Percentiles rank a stretch among this genome's conserved stretches.
Evolutionary conservation across 2,797 vertebrate genomes (phyloP).

Genomic region (Mus spretus): DNA sequence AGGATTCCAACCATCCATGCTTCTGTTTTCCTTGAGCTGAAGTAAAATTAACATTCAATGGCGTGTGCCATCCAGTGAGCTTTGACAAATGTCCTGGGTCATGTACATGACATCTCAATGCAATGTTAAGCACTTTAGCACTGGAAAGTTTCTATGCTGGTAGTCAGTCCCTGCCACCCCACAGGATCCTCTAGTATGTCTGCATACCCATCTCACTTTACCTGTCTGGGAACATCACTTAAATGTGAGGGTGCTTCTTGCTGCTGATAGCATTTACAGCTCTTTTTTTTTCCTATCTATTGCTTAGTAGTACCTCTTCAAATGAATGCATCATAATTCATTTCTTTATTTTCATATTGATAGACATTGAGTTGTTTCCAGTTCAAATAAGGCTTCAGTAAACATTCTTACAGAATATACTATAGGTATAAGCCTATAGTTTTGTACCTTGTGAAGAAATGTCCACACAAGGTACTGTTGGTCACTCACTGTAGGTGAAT

Average conservation of each 20-base stretch:
- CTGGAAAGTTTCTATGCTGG: not conserved
- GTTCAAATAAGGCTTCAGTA: constrained; percentile 27
- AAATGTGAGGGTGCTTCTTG: constrained; percentile 15
- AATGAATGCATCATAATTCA: not conserved
- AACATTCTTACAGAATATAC: not conserved
- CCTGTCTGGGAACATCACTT: constrained; percentile 1
- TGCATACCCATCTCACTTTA: not conserved
- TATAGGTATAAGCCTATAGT: not conserved
- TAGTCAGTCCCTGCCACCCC: not conserved
- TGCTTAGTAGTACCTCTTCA: not conserved
- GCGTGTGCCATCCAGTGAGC: not conserved
- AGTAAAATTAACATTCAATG: not conserved
- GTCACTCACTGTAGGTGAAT: not conserved
- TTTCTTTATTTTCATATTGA: not conserved
- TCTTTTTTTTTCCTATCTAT: not conserved
- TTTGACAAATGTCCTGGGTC: not conserved
- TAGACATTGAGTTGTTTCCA: constrained; percentile 14
- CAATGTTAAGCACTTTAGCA: not conserved
- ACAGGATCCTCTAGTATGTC: not conserved
- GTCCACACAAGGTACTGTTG: not conserved
- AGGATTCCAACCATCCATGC: not conserved
- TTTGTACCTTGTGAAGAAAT: constrained; percentile 52
- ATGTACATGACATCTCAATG: not conserved
- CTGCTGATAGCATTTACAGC: not conserved
- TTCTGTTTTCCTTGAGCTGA: constrained; percentile 6